Percentiles rank a stretch among this genome's conserved stretches.
These are phyloP conservation scores for Ornithoptera priamus DNA, from an alignment of 2,888 invertebrate species.

Conservation along the genomic window DNA sequence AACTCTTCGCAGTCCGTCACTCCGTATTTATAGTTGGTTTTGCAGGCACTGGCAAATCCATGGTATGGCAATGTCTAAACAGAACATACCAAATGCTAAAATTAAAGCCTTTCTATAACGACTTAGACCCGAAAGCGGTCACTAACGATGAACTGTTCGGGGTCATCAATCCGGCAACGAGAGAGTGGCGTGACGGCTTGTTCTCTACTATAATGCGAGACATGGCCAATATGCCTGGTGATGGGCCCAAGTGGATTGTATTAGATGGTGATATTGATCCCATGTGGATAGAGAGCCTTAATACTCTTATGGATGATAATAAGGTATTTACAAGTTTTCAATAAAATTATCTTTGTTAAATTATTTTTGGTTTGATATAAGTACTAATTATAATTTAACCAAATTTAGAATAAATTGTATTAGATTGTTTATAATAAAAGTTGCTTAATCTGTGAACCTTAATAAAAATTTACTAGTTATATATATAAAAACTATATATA, in stretches of 20 bases:
- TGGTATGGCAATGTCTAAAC: constrained; percentile 95
- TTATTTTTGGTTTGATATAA: too few relatives aligned
- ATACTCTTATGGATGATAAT: constrained; percentile 98
- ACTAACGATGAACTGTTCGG: constrained; percentile 97
- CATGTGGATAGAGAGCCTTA: constrained; percentile 98
- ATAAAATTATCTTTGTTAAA: too few relatives aligned
- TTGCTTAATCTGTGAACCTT: too few relatives aligned
- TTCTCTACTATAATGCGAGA: constrained; percentile 96
- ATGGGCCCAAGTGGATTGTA: constrained; percentile 96
- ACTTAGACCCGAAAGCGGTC: constrained; percentile 97
- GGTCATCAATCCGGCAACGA: constrained; percentile 93
- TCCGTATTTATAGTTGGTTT: constrained; percentile 93
- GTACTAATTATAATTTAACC: too few relatives aligned
- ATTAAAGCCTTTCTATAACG: constrained; percentile 90
- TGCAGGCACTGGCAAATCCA: constrained; percentile 95
- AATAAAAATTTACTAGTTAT: not conserved
- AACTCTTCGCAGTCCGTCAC: constrained; percentile 95
- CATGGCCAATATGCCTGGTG: constrained; percentile 92
- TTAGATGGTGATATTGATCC: constrained; percentile 98
- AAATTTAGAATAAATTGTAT: too few relatives aligned
- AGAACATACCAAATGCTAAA: constrained; percentile 91
- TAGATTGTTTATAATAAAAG: too few relatives aligned
- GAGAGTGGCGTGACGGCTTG: constrained; percentile 96
- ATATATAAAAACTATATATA: not conserved
- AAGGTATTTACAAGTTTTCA: constrained; percentile 78